Evolutionary conservation across 2,113 vertebrate species (phyloP), one percentile per base, ranked within the genome.

Genomic region (Speoplatyrhinus poulsoni): DNA sequence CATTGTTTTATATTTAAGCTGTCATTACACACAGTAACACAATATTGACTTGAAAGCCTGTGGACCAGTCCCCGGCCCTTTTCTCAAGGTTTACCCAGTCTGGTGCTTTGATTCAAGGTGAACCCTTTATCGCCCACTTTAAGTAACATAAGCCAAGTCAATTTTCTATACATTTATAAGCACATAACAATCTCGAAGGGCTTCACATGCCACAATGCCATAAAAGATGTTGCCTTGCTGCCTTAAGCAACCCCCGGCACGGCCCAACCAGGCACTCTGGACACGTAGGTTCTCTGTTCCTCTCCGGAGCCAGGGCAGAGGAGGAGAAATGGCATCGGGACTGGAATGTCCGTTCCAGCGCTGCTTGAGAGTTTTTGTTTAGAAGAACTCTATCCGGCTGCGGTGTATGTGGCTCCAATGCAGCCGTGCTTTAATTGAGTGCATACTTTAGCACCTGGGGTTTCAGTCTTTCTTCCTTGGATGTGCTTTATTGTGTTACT

Each of bases 401-500:
- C 1, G 17, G 52, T 26, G 26, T 13, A 10, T 12, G 12, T 17
- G 52, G 3, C 36, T 19, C 10, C 12, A 8, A 6, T 17, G 17
- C 41, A 60, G 59, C 41, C 12, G 15, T 33, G 9, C 13, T 60
- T 60, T 41, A 41, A 26, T 26, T 26, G 26, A 60, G 36, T 41
- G 4, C 4, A 41, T 41, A 41, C 36, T 41, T 41, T 0, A 41
- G 36, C 36, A 41, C 56, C 57, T 60, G 58, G 57, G n/a, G 36
- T 13, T 16, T 54, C 49, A 54, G 57, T 36, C 16, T 26, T 53
- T 19, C 53, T 65, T 13, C 63, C 11, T 46, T 49, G 10, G 3
- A 12, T 67, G 66, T n/a, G 41, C 12, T 81, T 50, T 82, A 36
- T 48, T 62, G 33, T 70, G 16, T 47, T 60, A 33, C 71, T 75